Evolutionary conservation across 2,797 vertebrate species (phyloP).

Genomic region (Salarias fasciatus): DNA sequence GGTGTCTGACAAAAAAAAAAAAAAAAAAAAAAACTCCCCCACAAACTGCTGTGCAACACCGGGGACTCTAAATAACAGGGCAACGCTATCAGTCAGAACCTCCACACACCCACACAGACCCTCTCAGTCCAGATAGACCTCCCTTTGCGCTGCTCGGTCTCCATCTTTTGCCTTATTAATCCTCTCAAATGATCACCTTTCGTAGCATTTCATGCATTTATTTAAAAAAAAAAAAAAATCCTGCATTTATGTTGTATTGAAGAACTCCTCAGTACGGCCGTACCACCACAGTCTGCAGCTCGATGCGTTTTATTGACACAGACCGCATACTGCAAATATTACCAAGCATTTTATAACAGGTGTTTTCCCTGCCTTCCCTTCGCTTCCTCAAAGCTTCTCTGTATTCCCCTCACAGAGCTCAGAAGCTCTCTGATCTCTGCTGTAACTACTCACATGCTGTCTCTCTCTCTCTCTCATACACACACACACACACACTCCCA

Average conservation of each 20-base stretch:
- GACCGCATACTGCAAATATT: conserved; percentile 21
- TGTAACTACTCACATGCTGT: background rate
- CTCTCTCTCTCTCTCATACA: too few species aligned
- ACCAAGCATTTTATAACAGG: conserved; percentile 9
- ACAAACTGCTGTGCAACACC: conserved; percentile 46
- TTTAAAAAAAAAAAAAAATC: too few species aligned
- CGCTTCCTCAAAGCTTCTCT: conserved; percentile 7
- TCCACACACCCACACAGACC: conserved; percentile 52
- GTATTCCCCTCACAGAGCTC: conserved; percentile 7
- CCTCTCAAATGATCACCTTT: too few species aligned
- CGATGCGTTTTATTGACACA: conserved; percentile 9
- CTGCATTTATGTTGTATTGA: conserved; percentile 16
- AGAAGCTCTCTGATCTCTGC: conserved; percentile 31
- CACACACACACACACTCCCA: conserved; percentile 11
- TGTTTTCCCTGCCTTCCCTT: conserved; percentile 12
- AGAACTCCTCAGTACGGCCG: background rate
- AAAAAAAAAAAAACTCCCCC: conserved; percentile 35
- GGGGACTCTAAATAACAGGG: conserved; percentile 66
- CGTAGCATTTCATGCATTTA: too few species aligned
- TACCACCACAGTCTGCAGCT: conserved; percentile 15
- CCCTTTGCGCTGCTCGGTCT: conserved; percentile 13
- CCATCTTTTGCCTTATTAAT: conserved; percentile 12
- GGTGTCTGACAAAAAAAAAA: conserved; percentile 52
- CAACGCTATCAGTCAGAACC: conserved; percentile 58
- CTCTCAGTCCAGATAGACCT: conserved; percentile 39